Base-by-base conservation (phyloP, 2,888 invertebrate species). In the Tenodera sinensis region DNA sequence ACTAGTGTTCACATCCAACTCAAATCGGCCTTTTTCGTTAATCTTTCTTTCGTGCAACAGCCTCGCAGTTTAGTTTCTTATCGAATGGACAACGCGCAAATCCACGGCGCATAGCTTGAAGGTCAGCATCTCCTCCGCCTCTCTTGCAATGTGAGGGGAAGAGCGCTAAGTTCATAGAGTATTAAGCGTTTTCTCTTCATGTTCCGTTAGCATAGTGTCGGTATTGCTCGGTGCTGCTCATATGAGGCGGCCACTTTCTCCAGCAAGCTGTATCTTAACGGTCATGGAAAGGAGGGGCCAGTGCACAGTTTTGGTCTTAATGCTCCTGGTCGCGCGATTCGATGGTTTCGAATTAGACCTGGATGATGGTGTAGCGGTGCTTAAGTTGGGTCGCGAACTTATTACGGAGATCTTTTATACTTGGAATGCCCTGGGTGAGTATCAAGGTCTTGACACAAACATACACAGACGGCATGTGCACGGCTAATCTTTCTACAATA, bases 341-440 rank as follows among this genome's bases (percentile, higher is more conserved):
- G 3, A 71, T 20, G 3, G 88, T 4, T 30, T 86, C 54, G 83
- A 42, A 42, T 42, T 42, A 42, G 42, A 86, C 6, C 20, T 83
- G 89, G 89, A 42, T 14, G 47, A 34, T 25, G 54, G 42, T 28
- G 9, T 87, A n/a, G 27, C 54, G 28, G 8, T 83, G 2, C 20
- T 86, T 14, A 86, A 83, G 34, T 1, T 54, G 86, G 91, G 92
- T 0, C 91, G 92, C 91, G 91, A 92, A 3, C 85, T 91, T 83
- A 90, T 92, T 15, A 47, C 34, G 27, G 83, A 83, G 83, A 25
- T 87, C 54, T 8, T 54, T 14, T 28, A 14, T 25, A 30, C 83
- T 8, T 88, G 88, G 88, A 30, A 83, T 25, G 42, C 81, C 14
- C 14, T 89, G 90, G 7, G 91, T 91, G 2, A 89, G 87, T 71